Conservation (phyloP, 2,888 invertebrate genomes). For the Acleris holmiana region DNA sequence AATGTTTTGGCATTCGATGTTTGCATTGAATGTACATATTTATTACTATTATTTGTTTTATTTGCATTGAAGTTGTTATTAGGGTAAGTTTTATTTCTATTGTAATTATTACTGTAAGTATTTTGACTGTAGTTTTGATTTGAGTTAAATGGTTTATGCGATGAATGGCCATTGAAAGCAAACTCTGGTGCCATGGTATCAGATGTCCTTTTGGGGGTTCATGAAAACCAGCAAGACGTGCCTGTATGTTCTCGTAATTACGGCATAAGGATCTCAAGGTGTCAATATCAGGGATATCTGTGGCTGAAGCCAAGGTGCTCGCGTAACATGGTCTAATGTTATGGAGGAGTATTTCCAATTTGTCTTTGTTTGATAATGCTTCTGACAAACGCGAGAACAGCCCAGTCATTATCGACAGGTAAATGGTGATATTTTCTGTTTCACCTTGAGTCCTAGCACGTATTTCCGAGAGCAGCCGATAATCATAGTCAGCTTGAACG, state of each 20-base stretch:
- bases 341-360: background rate
- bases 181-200: background rate
- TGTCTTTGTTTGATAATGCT: background rate
- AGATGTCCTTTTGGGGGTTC: slow-evolving; percentile 5
- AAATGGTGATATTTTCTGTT: no score
- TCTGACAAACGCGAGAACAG: no score
- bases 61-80: background rate
- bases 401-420: no score
- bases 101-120: background rate
- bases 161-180: background rate
- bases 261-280: slow-evolving; percentile 1
- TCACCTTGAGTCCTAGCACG: no score
- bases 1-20: background rate
- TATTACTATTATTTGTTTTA: background rate
- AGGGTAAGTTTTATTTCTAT: background rate
- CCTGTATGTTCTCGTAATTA: slow-evolving; percentile 4
- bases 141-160: no score
- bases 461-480: no score
- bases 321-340: slow-evolving; percentile 1
- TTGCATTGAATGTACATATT: slow-evolving; percentile 3
- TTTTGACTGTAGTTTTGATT: no score
- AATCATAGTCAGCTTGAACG: no score
- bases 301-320: background rate
- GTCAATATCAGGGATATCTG: background rate
- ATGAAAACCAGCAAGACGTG: background rate